phyloP scores from a whole-genome alignment of 2,113 vertebrate genomes.

The Gavia stellata region DNA sequence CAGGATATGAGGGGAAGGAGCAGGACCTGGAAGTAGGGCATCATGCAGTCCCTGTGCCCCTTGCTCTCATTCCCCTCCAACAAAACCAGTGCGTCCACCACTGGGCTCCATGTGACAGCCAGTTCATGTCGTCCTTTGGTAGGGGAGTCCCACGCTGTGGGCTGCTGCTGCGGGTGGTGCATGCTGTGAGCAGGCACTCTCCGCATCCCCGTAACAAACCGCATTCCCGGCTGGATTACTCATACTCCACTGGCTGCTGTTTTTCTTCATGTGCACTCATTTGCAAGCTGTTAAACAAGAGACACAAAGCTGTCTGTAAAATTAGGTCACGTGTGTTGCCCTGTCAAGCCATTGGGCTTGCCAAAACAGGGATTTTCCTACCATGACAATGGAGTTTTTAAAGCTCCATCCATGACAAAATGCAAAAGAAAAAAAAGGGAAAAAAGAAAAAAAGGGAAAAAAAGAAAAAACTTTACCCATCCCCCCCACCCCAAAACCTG shows the following conservation, averaged over 20 bases:
- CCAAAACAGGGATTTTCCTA: neutral
- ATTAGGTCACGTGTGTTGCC: neutral
- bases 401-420: neutral
- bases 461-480: neutral
- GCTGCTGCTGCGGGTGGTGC: neutral
- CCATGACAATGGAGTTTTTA: neutral
- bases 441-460: too few species aligned
- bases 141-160: neutral
- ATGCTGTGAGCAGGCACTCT: neutral
- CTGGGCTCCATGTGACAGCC: neutral
- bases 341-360: neutral
- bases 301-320: constrained; percentile 24
- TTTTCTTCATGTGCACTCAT: constrained; percentile 45
- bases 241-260: constrained; percentile 15
- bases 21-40: neutral
- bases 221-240: neutral
- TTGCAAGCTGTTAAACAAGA: constrained; percentile 7
- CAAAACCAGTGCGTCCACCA: neutral
- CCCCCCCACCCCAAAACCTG: neutral
- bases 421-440: neutral
- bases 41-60: neutral
- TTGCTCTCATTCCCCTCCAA: neutral
- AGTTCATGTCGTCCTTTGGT: accelerated
- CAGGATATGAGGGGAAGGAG: neutral
- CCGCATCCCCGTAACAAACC: neutral